Percentiles rank a stretch among this genome's conserved stretches.
Evolutionary conservation across 35 echinoderm and acorn worm species (phyloP).

Genomic region (Chiridota heheva): DNA sequence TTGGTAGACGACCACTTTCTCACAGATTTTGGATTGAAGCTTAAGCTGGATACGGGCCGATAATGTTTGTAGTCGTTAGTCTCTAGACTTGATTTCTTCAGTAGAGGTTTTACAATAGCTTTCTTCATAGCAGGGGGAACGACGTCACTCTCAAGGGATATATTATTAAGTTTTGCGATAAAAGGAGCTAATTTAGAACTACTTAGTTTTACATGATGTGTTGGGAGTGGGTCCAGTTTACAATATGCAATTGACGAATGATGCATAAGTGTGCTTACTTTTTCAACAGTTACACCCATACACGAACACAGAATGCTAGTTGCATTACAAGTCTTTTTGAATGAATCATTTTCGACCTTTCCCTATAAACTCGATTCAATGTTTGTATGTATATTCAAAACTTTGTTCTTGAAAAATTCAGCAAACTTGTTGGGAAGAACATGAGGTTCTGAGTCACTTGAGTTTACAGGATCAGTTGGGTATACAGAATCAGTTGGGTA

Average conservation of each 20-base stretch:
- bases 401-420: slow-evolving; percentile 11
- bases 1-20: no score
- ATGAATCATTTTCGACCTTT: background rate
- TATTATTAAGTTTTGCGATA: slow-evolving; percentile 1
- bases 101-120: slow-evolving; percentile 2
- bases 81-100: background rate
- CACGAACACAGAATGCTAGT: slow-evolving; percentile 1
- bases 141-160: background rate
- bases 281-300: background rate
- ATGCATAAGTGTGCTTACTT: background rate
- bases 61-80: no score
- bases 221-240: background rate
- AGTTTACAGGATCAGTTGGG: no score
- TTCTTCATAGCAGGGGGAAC: background rate
- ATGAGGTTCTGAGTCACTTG: slow-evolving; percentile 14
- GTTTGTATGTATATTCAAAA: slow-evolving; percentile 3
- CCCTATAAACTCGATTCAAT: slow-evolving; percentile 22
- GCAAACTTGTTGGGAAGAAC: slow-evolving; percentile 2
- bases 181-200: no score
- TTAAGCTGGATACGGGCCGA: no score
- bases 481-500: slow-evolving; percentile 15
- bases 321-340: no score
- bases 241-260: slow-evolving; percentile 10
- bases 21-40: no score
- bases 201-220: no score